Base-by-base conservation (phyloP, 2,888 invertebrate genomes). In the Stegophylla sp. region DNA sequence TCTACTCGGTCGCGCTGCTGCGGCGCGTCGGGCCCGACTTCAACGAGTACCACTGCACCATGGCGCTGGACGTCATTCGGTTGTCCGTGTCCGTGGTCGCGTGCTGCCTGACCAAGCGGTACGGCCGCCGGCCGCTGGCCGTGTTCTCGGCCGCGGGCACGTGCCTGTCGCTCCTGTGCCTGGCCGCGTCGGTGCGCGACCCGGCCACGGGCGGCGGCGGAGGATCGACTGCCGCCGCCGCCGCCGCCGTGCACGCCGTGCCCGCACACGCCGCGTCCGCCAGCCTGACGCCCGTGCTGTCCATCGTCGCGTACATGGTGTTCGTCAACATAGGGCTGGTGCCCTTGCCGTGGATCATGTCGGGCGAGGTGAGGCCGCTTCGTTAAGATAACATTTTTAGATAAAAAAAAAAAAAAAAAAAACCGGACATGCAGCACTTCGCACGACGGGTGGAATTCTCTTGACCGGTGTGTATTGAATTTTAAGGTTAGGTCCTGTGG, bases 261-360 rank as follows among this genome's bases (percentile, higher is more conserved):
- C 82, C 90, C 0, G 84, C 86, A 85, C 69, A 17, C n/a, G n/a
- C 45, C 34, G 13, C 45, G 1, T 13, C 28, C 7, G 53, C 67
- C 45, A 34, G 69, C 61, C 20, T 61, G 23, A 9, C 69, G 12
- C 82, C 90, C 0, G 84, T 90, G 84, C 85, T 88, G 83, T 87
- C 89, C 85, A 85, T 91, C 73, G 85, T 91, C 85, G 85, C 87
- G 1, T 91, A 91, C 84, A 90, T 91, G 15, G 88, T 89, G 63
- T 90, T 90, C 72, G 88, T 91, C 69, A 88, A 89, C 1, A 87
- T 90, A 74, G 92, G 92, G 0, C 85, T 91, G 23, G 88, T 91
- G 15, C 91, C 92, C 0, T 85, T 93, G 72, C 92, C 93, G 0
- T 93, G 93, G 90, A 90, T 92, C 45, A 90, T 93, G 90, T 91